Percentiles rank a stretch among this genome's conserved stretches.
Conservation (phyloP, 2,797 vertebrate genomes). For the Staurois parvus region DNA sequence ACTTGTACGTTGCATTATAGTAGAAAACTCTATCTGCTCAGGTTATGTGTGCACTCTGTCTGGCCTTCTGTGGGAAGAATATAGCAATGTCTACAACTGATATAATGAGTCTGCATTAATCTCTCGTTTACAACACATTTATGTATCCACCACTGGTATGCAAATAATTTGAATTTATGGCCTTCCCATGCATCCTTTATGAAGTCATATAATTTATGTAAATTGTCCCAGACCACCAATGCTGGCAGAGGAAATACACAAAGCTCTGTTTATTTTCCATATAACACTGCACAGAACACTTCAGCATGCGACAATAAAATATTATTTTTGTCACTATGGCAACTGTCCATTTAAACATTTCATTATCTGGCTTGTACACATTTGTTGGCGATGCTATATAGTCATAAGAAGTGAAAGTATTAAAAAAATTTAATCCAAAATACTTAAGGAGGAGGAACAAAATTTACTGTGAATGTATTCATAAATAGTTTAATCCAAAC, state of each 20-base stretch:
- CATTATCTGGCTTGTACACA: neutral
- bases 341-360: slow-evolving; percentile 23
- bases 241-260: slow-evolving; percentile 8
- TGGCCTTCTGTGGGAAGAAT: neutral
- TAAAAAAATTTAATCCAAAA: neutral
- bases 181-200: slow-evolving; percentile 22
- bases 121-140: slow-evolving; percentile 28
- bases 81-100: neutral
- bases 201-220: slow-evolving; percentile 45
- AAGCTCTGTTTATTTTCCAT: slow-evolving; percentile 9
- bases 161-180: slow-evolving; percentile 20
- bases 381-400: neutral
- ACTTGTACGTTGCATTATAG: neutral
- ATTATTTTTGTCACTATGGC: slow-evolving; percentile 35
- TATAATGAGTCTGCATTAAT: slow-evolving; percentile 31
- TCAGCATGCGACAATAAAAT: slow-evolving; percentile 20
- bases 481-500: neutral
- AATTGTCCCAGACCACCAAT: slow-evolving; percentile 41
- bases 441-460: neutral
- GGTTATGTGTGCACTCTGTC: neutral
- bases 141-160: slow-evolving; percentile 11
- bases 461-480: neutral
- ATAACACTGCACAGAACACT: slow-evolving; percentile 9
- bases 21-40: neutral
- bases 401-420: neutral